Evolutionary conservation across 2,888 invertebrate species (phyloP).

Genomic region (Erynnis tages): DNA sequence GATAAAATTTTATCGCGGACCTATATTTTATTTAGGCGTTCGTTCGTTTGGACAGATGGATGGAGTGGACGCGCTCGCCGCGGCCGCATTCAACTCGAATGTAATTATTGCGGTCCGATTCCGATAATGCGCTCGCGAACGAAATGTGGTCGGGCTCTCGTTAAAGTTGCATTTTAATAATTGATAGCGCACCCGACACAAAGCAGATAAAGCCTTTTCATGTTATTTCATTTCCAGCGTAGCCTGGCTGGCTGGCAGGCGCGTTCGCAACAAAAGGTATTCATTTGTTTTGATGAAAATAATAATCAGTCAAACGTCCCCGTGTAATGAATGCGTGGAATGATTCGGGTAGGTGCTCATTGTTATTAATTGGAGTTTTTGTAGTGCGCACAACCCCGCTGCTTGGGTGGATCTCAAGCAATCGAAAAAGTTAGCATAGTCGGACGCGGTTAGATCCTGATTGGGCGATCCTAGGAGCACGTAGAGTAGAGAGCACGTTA

Average conservation of each 20-base stretch:
- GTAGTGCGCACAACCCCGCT: too few species aligned
- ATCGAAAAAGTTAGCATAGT: too few species aligned
- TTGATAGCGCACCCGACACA: constrained; percentile 56
- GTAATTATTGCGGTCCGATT: constrained; percentile 79
- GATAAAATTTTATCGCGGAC: constrained; percentile 61
- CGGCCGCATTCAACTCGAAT: constrained; percentile 64
- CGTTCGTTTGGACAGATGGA: constrained; percentile 66
- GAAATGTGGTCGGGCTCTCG: constrained; percentile 69
- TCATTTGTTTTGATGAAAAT: constrained; percentile 25
- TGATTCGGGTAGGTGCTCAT: constrained; percentile 34
- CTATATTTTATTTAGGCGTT: constrained; percentile 65
- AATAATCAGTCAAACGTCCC: constrained; percentile 34
- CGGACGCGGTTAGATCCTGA: too few species aligned
- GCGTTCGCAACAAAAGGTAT: constrained; percentile 19
- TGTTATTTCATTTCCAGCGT: constrained; percentile 54
- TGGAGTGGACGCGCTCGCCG: constrained; percentile 48
- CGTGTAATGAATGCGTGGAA: constrained; percentile 38
- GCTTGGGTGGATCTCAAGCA: too few species aligned
- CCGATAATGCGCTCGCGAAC: constrained; percentile 71
- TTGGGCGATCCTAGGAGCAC: too few species aligned
- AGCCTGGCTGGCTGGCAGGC: too few species aligned
- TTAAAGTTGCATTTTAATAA: constrained; percentile 75
- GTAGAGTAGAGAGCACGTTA: too few species aligned
- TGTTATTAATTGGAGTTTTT: constrained; percentile 19
- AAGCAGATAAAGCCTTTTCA: constrained; percentile 64